Conservation (phyloP, 2,113 vertebrate species). For the Apteryx owenii region DNA sequence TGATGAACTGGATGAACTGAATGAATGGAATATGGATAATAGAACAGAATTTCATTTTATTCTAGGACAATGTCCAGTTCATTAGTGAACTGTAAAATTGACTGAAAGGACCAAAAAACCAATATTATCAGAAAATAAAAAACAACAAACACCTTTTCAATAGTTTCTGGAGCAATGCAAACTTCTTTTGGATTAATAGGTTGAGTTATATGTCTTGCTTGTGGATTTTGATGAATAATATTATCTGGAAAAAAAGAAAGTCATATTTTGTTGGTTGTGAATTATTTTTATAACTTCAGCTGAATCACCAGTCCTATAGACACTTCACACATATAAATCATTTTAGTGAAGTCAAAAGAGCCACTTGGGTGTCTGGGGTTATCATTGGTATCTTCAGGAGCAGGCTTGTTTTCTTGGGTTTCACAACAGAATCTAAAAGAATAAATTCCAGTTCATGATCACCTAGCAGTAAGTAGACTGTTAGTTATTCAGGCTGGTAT, state of each 20-base stretch:
- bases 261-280: neutral
- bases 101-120: neutral
- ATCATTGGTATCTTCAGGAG: neutral
- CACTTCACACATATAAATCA: neutral
- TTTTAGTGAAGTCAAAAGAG: neutral
- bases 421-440: neutral
- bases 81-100: neutral
- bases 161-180: neutral
- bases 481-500: neutral
- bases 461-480: neutral
- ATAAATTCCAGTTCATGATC: neutral
- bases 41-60: neutral
- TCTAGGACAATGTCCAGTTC: neutral
- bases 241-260: neutral
- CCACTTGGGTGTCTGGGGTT: neutral
- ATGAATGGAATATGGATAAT: neutral
- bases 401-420: neutral
- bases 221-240: neutral
- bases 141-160: neutral
- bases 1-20: neutral
- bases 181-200: neutral
- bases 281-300: neutral
- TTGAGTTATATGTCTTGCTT: neutral
- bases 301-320: neutral
- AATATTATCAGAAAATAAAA: neutral